phyloP scores from a whole-genome alignment of 2,888 invertebrate species.

The Epinotia brunnichana region DNA sequence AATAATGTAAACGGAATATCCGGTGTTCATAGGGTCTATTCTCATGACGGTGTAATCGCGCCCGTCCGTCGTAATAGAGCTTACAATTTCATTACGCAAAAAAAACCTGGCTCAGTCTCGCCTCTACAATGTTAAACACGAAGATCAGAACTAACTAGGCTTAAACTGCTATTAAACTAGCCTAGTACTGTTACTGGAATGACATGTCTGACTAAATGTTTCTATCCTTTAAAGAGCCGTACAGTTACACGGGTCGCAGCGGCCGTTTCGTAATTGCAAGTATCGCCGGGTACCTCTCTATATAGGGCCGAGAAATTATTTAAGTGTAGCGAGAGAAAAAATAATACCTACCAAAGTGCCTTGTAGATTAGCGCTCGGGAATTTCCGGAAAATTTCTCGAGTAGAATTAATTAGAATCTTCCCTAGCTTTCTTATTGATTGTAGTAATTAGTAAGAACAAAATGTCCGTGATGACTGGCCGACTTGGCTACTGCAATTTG shows the following conservation, averaged over 20 bases:
- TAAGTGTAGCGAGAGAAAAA: constrained; percentile 61
- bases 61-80: constrained; percentile 54
- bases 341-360: constrained; percentile 43
- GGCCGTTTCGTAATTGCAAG: constrained; percentile 74
- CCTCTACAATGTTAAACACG: constrained; percentile 72
- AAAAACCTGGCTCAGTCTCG: constrained; percentile 62
- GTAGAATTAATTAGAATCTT: constrained; percentile 37
- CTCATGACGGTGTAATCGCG: constrained; percentile 46
- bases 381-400: constrained; percentile 42
- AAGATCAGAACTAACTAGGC: constrained; percentile 67
- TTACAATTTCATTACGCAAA: constrained; percentile 70
- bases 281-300: constrained; percentile 62
- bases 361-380: constrained; percentile 30
- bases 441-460: constrained; percentile 33
- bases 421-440: constrained; percentile 41
- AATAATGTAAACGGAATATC: constrained; percentile 70
- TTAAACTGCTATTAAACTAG: constrained; percentile 74
- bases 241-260: constrained; percentile 71
- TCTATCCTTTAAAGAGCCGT: constrained; percentile 74
- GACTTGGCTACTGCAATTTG: constrained; percentile 17
- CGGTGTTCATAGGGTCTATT: constrained; percentile 55
- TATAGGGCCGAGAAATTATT: constrained; percentile 68
- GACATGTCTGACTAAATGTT: constrained; percentile 79
- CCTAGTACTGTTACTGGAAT: constrained; percentile 73
- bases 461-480: constrained; percentile 12